phyloP scores from a whole-genome alignment of 2,888 invertebrate genomes.

The Tipula helvola region DNA sequence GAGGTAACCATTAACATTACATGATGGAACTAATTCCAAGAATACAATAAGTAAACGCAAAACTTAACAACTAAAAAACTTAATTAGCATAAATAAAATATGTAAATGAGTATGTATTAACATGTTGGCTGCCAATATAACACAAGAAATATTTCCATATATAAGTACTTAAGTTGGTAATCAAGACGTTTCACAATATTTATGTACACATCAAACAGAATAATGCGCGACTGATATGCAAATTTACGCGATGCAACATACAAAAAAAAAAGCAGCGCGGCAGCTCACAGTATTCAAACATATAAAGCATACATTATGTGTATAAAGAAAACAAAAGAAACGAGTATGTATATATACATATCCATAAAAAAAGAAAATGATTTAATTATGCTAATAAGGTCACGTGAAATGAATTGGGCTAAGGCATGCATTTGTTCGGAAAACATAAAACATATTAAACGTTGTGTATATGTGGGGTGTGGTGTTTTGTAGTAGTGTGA shows the following conservation, averaged over 20 bases:
- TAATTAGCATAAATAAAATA: neutral
- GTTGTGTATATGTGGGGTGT: neutral
- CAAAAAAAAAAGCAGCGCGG: neutral
- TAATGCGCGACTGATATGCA: neutral
- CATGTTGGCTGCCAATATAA: neutral
- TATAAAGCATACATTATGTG: neutral
- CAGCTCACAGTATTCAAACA: neutral
- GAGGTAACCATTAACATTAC: neutral
- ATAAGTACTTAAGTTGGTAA: neutral
- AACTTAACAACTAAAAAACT: neutral
- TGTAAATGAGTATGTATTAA: neutral
- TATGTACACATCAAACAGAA: neutral
- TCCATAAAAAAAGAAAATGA: conserved; percentile 23
- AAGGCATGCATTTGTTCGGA: conserved; percentile 8
- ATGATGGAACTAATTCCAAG: neutral
- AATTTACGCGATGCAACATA: neutral
- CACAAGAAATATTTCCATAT: neutral
- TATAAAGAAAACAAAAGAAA: conserved; percentile 9
- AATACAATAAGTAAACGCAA: neutral
- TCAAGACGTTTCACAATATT: neutral
- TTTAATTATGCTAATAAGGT: conserved; percentile 32
- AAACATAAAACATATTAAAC: neutral
- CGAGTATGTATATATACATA: conserved; percentile 10
- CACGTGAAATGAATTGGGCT: conserved; percentile 12
- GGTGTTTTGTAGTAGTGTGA: neutral